Evolutionary conservation across 2,888 invertebrate genomes (phyloP).

Genomic region (Andrena bicolor): DNA sequence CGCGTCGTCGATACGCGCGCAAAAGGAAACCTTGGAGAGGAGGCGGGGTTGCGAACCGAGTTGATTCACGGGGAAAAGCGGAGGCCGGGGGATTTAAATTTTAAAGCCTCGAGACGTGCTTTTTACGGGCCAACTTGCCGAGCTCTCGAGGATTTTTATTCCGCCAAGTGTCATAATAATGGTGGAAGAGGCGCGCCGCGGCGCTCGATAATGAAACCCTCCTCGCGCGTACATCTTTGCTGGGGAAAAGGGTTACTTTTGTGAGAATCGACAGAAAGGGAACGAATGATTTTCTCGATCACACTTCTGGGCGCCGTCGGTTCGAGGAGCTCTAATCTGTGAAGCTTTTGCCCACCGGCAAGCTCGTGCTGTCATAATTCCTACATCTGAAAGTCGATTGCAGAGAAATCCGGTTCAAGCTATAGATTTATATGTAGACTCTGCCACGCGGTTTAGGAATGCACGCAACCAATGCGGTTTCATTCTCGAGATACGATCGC

Average conservation of each 20-base stretch:
- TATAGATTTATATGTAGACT: not conserved
- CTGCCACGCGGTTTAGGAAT: not conserved
- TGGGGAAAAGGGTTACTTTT: slow-evolving; percentile 16
- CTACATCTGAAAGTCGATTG: too few species aligned
- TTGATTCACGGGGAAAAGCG: slow-evolving; percentile 30
- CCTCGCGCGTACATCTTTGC: slow-evolving; percentile 24
- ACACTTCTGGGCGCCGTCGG: too few species aligned
- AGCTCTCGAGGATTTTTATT: slow-evolving; percentile 37
- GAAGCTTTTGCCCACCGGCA: too few species aligned
- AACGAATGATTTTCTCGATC: slow-evolving; percentile 18
- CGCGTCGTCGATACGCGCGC: not conserved
- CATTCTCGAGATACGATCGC: slow-evolving; percentile 30
- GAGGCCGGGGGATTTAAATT: slow-evolving; percentile 41
- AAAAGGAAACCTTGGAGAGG: not conserved
- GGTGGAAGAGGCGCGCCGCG: slow-evolving; percentile 5
- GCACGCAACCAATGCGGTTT: not conserved
- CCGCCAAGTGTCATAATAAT: slow-evolving; percentile 26
- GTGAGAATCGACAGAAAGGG: not conserved
- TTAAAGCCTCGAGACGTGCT: slow-evolving; percentile 30
- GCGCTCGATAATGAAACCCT: slow-evolving; percentile 54
- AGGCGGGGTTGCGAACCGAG: slow-evolving; percentile 1
- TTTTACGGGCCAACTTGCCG: slow-evolving; percentile 28
- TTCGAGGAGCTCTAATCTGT: too few species aligned
- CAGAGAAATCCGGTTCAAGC: too few species aligned
- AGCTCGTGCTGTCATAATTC: too few species aligned